Percentiles rank a stretch among this genome's conserved stretches.
phyloP scores from a whole-genome alignment of 2,113 vertebrate species.

The Oncorhynchus nerka region DNA sequence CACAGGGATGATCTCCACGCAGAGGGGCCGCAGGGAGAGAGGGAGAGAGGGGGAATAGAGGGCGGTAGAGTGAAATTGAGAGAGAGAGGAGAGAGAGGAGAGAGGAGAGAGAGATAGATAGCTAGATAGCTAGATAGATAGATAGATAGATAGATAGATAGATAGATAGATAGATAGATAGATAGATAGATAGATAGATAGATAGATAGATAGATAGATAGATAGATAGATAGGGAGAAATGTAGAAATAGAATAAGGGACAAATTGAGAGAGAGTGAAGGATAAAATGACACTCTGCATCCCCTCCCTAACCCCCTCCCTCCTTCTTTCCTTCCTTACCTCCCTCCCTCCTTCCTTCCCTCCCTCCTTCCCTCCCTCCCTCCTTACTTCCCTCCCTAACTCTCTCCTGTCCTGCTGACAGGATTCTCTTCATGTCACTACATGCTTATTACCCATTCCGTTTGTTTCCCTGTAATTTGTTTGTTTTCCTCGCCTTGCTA shows the following conservation, averaged over 20 bases:
- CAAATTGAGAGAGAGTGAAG: constrained; percentile 3
- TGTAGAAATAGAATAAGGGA: background rate
- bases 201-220: background rate
- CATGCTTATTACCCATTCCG: constrained; percentile 67
- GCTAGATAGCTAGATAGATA: background rate
- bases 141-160: background rate
- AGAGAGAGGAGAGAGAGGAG: background rate
- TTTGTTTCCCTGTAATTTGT: constrained; percentile 73
- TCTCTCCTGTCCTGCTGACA: constrained; percentile 36
- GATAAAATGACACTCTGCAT: constrained; percentile 40
- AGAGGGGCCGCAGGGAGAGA: constrained; percentile 43
- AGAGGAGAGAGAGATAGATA: background rate
- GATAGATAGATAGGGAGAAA: background rate
- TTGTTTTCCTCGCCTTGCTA: constrained; percentile 67
- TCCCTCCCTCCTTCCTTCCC: background rate
- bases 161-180: background rate
- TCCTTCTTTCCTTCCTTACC: no score
- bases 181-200: background rate
- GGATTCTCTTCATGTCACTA: constrained; percentile 53
- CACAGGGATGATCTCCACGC: constrained; percentile 56
- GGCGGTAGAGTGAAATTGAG: constrained; percentile 13
- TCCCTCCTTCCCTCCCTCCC: constrained; percentile 6
- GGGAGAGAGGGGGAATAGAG: constrained; percentile 28
- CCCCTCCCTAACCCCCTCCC: background rate
- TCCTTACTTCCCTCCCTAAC: background rate